Evolutionary conservation across 1,140 invertebrate genomes (phyloP), one percentile per base, ranked within the genome.

Genomic region (Cataglyphis hispanica): DNA sequence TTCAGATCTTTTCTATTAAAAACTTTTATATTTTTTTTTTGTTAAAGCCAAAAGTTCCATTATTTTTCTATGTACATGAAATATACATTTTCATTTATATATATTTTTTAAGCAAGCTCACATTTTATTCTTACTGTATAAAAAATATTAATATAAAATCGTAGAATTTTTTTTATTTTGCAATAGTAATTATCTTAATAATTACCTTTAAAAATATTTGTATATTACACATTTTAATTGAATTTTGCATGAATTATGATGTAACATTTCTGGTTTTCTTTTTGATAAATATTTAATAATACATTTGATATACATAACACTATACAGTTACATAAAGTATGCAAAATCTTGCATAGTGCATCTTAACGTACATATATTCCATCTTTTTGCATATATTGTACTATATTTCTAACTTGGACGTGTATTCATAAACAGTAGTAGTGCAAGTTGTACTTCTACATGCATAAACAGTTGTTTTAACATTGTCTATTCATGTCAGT

Each of bases 281-380:
- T 64, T 27, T 56, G 61, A 37, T 53, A 50, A 69, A 69, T 70
- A 50, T 34, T 67, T 56, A 53, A 69, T 37, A 31, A 40, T n/a
- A 37, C 31, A 63, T 56, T 80, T 27, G 25, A 3, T 69, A 80
- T 27, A 58, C 77, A 56, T 40, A 64, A 40, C 27, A 66, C 63
- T 13, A 27, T 19, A 13, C 67, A 69, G 31, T 80, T 69, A 37
- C 46, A 13, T 40, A 27, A 25, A 13, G 63, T 34, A 56, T 40
- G 22, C 40, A 31, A 56, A 69, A 80, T 56, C 27, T 40, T 50
- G 67, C 77, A 69, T 56, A 69, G 34, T 56, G 50, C 77, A 69
- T 69, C 25, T 80, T 40, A 80, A 80, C 37, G 58, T 69, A 50
- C 46, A 80, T 66, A 56, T 69, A 58, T 58, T 56, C 31, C n/a